Conservation (phyloP, 2,797 vertebrate genomes). For the Anguilla obscura region DNA sequence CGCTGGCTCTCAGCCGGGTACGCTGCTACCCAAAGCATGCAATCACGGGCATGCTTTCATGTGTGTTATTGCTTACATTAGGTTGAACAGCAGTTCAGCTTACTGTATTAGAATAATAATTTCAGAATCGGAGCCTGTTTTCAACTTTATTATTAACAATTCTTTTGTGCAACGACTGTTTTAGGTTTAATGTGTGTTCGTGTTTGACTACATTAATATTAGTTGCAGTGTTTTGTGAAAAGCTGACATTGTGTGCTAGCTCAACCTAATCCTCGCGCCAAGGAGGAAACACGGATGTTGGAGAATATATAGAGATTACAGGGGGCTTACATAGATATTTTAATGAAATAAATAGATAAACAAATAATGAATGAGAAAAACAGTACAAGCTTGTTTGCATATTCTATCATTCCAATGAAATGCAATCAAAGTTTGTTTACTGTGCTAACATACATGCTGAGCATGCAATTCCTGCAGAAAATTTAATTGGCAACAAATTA, state of each 20-base stretch:
- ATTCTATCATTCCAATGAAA: background rate
- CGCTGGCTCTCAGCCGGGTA: background rate
- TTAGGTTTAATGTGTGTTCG: background rate
- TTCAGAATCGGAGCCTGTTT: background rate
- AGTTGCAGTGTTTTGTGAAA: background rate
- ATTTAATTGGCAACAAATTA: background rate
- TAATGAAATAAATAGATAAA: background rate
- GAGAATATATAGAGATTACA: background rate
- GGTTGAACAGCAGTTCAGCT: background rate
- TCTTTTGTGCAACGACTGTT: background rate
- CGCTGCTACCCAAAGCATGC: background rate
- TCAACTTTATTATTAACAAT: background rate
- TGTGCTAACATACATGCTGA: background rate
- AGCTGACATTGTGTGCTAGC: background rate
- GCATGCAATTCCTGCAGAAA: background rate
- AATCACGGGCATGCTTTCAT: slow-evolving; percentile 18
- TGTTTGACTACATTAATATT: background rate
- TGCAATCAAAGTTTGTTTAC: background rate
- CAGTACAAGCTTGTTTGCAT: background rate
- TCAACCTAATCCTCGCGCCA: background rate
- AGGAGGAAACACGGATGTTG: background rate
- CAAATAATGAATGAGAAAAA: background rate
- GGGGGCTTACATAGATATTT: background rate
- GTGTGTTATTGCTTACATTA: slow-evolving; percentile 20
- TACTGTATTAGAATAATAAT: background rate